Evolutionary conservation across 2,888 invertebrate species (phyloP).

Genomic region (Andrena praecox): DNA sequence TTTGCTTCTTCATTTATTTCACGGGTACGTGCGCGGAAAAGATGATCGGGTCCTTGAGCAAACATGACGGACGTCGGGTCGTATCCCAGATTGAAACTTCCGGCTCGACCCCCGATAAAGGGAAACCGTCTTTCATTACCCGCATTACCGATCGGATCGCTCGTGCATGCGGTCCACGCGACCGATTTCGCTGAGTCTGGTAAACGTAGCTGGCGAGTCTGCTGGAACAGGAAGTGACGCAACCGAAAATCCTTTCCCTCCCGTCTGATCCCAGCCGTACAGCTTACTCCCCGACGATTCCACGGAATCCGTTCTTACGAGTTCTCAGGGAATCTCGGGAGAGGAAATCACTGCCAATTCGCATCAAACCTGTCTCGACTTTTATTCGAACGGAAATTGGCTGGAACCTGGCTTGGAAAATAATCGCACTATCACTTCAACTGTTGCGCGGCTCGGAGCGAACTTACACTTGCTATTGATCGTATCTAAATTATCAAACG

Average conservation of each 20-base stretch:
- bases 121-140: conserved; percentile 56
- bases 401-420: too few species aligned
- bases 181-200: conserved; percentile 69
- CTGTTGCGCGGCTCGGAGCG: too few species aligned
- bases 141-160: conserved; percentile 60
- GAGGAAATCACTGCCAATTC: conserved; percentile 15
- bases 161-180: conserved; percentile 62
- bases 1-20: neutral
- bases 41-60: conserved; percentile 5
- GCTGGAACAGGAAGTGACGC: conserved; percentile 55
- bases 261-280: conserved; percentile 24
- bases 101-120: conserved; percentile 46
- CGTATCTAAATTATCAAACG: too few species aligned
- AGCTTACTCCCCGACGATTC: conserved; percentile 62
- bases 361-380: neutral
- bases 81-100: conserved; percentile 18
- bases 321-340: neutral
- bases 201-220: conserved; percentile 61
- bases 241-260: conserved; percentile 37
- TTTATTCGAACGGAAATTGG: too few species aligned
- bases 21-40: neutral
- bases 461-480: too few species aligned
- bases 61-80: conserved; percentile 14
- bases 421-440: too few species aligned
- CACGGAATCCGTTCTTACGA: conserved; percentile 56